Evolutionary conservation across 2,888 invertebrate species (phyloP), one percentile per base, ranked within the genome.

Genomic region (Caenorhabditis plicata): DNA sequence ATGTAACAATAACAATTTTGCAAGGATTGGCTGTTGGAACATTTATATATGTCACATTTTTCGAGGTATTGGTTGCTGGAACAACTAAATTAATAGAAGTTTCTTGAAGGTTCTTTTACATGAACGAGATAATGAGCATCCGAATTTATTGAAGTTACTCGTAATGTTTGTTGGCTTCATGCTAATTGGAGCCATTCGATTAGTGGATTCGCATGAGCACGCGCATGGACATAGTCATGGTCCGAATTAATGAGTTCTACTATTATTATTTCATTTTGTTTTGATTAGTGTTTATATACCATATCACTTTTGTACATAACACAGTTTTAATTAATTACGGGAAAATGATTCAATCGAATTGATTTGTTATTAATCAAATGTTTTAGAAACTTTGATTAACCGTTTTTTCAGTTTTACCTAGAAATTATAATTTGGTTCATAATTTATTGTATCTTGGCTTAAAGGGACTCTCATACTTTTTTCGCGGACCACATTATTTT

Each of bases 1-100:
- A 70, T 35, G 19, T 65, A 22, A 50, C 70, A 23, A 55, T 80
- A 9, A 63, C 73, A 2, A 68, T 85, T 36, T 79, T 86, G 13
- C 89, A 93, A 84, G 93, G 92, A 4, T 83, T 94, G 50, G 93
- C 94, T 0, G 88, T 90, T 32, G 94, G 94, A 20, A 94, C 94
- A 0, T 86, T 95, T 45, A 84, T 94, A 4, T 94, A 93, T 83
- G 92, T 94, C 19, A 91, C 93, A 22, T 94, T 94, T 85, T 94
- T 94, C 82, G 94, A 95, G 84, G 90, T 75, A 20, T 27, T 41
- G 87, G 36, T 9, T 29, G 29, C 29, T 9, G 8, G 29, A 29
- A 29, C 29, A 29, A 9, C 11, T 29, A 7, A 9, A 9, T 29
- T 7, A 33, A 15, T 33, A 9, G 17, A 33, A 33, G 33, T 9